phyloP scores from a whole-genome alignment of 2,888 invertebrate species.

The Microctonus hyperodae region DNA sequence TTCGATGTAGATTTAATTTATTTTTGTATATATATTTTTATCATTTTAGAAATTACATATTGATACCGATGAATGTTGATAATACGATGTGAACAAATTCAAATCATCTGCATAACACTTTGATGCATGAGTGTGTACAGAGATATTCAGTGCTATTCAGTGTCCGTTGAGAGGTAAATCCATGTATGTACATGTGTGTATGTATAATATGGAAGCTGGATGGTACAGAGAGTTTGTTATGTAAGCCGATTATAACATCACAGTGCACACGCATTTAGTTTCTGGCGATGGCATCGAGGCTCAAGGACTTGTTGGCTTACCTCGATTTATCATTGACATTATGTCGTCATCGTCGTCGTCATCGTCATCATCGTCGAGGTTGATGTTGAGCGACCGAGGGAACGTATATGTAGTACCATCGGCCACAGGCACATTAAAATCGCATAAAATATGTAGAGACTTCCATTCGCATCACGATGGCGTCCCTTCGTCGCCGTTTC shows the following conservation, averaged over 20 bases:
- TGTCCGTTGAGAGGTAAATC: slow-evolving; percentile 24
- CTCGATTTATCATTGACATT: slow-evolving; percentile 16
- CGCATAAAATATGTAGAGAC: slow-evolving; percentile 60
- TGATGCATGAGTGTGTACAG: not conserved
- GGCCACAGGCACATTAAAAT: slow-evolving; percentile 63
- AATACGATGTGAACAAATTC: too few species aligned
- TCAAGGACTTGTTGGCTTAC: slow-evolving; percentile 9
- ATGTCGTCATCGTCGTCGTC: slow-evolving; percentile 27
- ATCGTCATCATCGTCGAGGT: too few species aligned
- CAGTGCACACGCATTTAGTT: slow-evolving; percentile 41
- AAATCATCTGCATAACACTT: not conserved
- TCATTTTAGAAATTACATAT: too few species aligned
- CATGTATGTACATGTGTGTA: too few species aligned
- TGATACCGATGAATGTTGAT: too few species aligned
- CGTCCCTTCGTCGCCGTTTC: slow-evolving; percentile 37
- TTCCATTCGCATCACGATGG: slow-evolving; percentile 12
- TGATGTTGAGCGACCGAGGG: slow-evolving; percentile 13
- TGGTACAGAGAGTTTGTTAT: slow-evolving; percentile 46
- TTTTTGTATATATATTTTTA: too few species aligned
- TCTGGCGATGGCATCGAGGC: not conserved
- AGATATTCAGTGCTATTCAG: slow-evolving; percentile 11
- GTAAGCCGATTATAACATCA: slow-evolving; percentile 62
- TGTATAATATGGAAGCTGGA: slow-evolving; percentile 44
- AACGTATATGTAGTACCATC: slow-evolving; percentile 33
- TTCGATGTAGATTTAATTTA: too few species aligned